Evolutionary conservation across 2,888 invertebrate species (phyloP).

Genomic region (Hirtodrosophila duncani): DNA sequence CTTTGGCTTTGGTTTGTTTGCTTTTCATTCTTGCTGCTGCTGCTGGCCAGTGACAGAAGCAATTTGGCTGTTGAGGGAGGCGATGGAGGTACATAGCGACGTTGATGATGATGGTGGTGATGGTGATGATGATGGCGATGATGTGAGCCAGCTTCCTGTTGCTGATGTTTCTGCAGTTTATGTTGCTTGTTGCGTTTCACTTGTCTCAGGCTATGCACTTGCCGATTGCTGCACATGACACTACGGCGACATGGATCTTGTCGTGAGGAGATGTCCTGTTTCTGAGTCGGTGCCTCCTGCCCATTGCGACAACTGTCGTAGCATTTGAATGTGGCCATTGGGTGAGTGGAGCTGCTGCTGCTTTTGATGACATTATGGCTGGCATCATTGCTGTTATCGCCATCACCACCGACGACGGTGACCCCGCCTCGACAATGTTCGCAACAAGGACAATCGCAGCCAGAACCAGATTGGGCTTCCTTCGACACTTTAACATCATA

Average conservation of each 20-base stretch:
- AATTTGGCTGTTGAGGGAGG: constrained; percentile 57
- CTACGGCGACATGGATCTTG: constrained; percentile 62
- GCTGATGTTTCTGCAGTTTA: constrained; percentile 12
- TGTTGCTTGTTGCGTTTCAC: constrained; percentile 61
- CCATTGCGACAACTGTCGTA: constrained; percentile 56
- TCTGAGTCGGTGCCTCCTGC: constrained; percentile 10
- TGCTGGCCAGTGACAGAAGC: constrained; percentile 58
- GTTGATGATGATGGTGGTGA: constrained; percentile 18
- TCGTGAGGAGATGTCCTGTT: constrained; percentile 30
- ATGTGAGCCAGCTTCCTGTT: constrained; percentile 14
- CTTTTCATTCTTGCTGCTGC: constrained; percentile 21
- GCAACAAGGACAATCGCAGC: constrained; percentile 72
- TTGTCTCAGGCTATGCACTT: constrained; percentile 61
- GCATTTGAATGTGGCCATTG: constrained; percentile 46
- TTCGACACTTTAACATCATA: constrained; percentile 49
- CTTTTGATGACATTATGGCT: constrained; percentile 17
- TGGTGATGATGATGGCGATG: constrained; percentile 17
- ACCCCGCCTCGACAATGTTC: constrained; percentile 51
- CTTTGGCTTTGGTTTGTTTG: constrained; percentile 17
- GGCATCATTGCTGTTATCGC: not conserved
- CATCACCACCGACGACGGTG: constrained; percentile 1
- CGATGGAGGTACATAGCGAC: constrained; percentile 16
- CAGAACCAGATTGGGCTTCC: constrained; percentile 31
- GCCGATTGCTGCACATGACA: constrained; percentile 64
- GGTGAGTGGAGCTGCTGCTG: constrained; percentile 7